phyloP scores from a whole-genome alignment of 2,888 invertebrate genomes.

The Mesorhabditis sp. region DNA sequence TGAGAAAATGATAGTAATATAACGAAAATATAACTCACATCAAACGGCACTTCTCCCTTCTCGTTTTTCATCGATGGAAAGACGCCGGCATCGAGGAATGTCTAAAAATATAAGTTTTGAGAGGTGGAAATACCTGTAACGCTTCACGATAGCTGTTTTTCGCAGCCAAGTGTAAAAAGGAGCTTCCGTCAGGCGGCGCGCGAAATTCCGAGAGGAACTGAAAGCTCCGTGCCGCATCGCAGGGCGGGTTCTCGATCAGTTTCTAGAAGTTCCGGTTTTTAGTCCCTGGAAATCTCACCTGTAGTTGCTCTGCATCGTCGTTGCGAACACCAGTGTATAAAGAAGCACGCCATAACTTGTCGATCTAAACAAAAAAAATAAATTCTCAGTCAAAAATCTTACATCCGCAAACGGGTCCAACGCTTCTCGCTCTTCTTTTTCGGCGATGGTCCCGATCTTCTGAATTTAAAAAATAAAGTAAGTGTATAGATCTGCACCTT shows the following conservation, averaged over 20 bases:
- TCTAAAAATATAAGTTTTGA: not conserved
- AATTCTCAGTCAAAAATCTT: not conserved
- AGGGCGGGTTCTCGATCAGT: not conserved
- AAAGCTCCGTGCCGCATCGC: not conserved
- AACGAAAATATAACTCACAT: not conserved
- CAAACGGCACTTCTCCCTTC: not conserved
- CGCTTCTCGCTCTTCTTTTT: not conserved
- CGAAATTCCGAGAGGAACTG: not conserved
- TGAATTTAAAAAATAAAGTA: slow-evolving; percentile 1
- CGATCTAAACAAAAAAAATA: not conserved
- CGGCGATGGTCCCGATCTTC: not conserved
- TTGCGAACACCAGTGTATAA: not conserved
- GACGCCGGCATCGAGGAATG: not conserved
- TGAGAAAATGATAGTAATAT: not conserved
- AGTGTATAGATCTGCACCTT: not conserved
- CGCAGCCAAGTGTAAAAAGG: not conserved
- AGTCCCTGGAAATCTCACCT: not conserved
- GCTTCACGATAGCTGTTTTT: not conserved
- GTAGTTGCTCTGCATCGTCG: not conserved
- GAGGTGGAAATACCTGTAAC: not conserved
- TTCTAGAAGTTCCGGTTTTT: not conserved
- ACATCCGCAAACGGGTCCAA: slow-evolving; percentile 1
- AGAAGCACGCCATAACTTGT: not conserved
- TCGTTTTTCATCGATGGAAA: not conserved
- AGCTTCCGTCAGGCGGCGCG: not conserved